phyloP scores from a whole-genome alignment of 2,797 vertebrate species.

The Gallinago solitaria region DNA sequence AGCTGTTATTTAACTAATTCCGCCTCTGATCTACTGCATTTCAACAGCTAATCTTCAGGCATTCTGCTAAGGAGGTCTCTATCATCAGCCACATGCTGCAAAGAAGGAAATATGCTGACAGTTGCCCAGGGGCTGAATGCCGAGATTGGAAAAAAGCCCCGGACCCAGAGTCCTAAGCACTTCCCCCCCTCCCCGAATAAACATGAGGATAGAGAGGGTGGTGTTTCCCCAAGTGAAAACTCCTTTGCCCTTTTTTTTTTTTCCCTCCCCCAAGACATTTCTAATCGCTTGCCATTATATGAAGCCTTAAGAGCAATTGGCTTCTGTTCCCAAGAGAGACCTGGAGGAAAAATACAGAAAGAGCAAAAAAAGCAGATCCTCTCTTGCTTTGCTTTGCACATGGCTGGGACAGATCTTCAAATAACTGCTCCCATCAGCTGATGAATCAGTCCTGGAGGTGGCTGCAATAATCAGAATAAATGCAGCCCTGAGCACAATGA shows the following conservation, averaged over 20 bases:
- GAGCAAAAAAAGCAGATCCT: not conserved
- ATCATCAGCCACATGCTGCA: not conserved
- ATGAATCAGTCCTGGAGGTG: constrained; percentile 18
- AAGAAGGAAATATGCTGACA: not conserved
- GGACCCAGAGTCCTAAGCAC: not conserved
- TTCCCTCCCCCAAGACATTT: not conserved
- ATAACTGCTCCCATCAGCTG: not conserved
- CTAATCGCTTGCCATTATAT: not conserved
- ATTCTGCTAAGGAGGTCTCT: not conserved
- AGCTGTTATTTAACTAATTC: not conserved
- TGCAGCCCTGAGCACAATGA: not conserved
- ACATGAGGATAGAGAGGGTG: not conserved
- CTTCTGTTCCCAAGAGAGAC: not conserved
- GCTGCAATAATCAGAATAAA: not conserved
- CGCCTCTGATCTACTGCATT: not conserved
- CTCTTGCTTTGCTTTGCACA: not conserved
- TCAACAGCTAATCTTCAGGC: not conserved
- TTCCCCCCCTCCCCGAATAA: not conserved
- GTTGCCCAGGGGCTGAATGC: not conserved
- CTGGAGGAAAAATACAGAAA: not conserved
- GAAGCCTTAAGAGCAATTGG: not conserved
- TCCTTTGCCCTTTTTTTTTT: not conserved
- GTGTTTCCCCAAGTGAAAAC: not conserved
- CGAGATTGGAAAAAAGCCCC: not conserved
- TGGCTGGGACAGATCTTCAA: not conserved